Base-by-base conservation (phyloP, 2,888 invertebrate species). In the Venustoraphidia nigricollis region DNA sequence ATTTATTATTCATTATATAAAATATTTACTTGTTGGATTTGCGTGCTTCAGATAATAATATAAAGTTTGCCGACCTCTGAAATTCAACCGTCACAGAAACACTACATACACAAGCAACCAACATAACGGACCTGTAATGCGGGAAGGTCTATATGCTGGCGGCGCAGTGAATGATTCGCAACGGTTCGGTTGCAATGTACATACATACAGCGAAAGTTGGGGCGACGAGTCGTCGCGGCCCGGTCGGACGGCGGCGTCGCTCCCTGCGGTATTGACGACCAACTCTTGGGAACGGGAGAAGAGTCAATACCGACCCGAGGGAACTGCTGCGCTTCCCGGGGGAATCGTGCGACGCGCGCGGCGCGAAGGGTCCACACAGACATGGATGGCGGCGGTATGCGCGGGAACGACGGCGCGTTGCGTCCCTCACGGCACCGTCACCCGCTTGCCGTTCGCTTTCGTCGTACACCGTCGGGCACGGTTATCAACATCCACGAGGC, bases 211-310 rank as follows among this genome's bases (percentile, higher is more conserved):
- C 35, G 45, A 38, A 9, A 41, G 36, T 11, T 39, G 49, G 34
- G 41, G 34, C 48, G 52, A 49, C 45, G 42, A 48, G 53, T 44
- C 53, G 50, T 53, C 47, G 34, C 27, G 27, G 27, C 27, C 1
- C 27, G 27, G 27, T 27, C n/a, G 27, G 27, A 27, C 47, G 50
- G 53, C 44, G 49, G 46, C 52, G 53, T 57, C 59, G 65, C 67
- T 69, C 68, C 70, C 67, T 66, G 69, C 71, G 68, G 69, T 70
- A 71, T 70, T 70, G 69, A 69, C 67, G 69, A 69, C 67, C 65
- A 62, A 63, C 69, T 68, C 68, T 64, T 64, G 67, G 68, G 68
- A 66, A 67, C 57, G 52, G 64, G 65, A 66, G 67, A 67, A 68
- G 69, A 69, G 71, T 73, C 73, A 73, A 75, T 60, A 66, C 62